A percentile compares a stretch with the other conserved stretches of the same genome.
phyloP scores from a whole-genome alignment of 2,888 invertebrate species.

The Melieria picta region DNA sequence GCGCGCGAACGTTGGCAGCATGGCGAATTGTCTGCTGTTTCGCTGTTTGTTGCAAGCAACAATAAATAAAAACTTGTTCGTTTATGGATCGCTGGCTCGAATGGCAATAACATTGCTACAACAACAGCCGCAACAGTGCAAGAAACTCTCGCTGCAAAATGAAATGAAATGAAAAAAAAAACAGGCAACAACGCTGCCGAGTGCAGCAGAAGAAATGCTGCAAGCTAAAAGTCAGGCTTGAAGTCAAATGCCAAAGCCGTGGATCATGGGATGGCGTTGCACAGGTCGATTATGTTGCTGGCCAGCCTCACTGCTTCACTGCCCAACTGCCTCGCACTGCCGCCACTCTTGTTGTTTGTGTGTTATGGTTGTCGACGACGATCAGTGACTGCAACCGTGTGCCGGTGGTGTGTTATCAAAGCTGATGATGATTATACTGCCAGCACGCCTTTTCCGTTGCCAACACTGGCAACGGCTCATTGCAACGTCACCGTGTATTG shows the following conservation, averaged over 20 bases:
- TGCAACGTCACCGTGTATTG: too few relatives aligned
- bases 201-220: conserved; percentile 23
- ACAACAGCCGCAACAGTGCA: too few relatives aligned
- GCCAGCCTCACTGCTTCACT: background rate
- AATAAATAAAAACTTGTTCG: conserved; percentile 27
- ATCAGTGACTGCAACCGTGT: conserved; percentile 4
- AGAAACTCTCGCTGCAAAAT: conserved; percentile 16
- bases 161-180: conserved; percentile 41
- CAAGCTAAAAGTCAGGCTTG: conserved; percentile 40
- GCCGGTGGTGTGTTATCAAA: conserved; percentile 60
- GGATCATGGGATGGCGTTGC: conserved; percentile 22
- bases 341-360: background rate
- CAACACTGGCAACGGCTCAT: background rate
- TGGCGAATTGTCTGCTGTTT: conserved; percentile 50
- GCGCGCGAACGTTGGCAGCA: conserved; percentile 50
- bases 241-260: conserved; percentile 44
- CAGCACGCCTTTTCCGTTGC: conserved; percentile 52
- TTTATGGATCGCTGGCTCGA: conserved; percentile 33
- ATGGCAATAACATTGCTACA: too few relatives aligned
- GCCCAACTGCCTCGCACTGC: background rate
- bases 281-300: conserved; percentile 24
- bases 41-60: conserved; percentile 11
- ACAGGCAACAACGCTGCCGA: conserved; percentile 29
- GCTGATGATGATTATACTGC: conserved; percentile 61
- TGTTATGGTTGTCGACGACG: background rate